Percentiles rank a stretch among this genome's conserved stretches.
phyloP scores from a whole-genome alignment of 1,140 invertebrate genomes.

The Monochamus saltuarius region DNA sequence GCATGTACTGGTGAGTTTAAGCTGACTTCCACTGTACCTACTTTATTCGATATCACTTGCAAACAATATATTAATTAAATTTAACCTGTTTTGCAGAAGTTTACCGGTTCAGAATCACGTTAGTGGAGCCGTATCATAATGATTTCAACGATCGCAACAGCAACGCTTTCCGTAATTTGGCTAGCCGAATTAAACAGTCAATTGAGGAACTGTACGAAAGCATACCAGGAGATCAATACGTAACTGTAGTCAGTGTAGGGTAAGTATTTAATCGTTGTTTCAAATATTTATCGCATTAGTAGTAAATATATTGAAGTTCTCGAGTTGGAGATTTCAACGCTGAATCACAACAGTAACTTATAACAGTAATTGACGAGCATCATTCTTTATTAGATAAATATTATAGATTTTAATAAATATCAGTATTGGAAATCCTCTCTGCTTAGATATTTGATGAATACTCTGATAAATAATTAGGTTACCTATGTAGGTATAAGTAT shows the following conservation, averaged over 20 bases:
- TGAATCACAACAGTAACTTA: neutral
- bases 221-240: constrained; percentile 50
- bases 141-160: constrained; percentile 49
- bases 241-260: constrained; percentile 51
- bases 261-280: constrained; percentile 34
- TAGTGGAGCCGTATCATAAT: constrained; percentile 49
- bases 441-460: no score
- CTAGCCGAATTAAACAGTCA: constrained; percentile 44
- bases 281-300: constrained; percentile 1
- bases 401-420: no score
- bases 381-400: no score
- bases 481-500: no score
- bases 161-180: constrained; percentile 47
- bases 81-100: constrained; percentile 34
- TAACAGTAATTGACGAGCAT: no score
- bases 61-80: neutral
- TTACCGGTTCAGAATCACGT: constrained; percentile 53
- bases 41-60: no score
- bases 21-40: no score
- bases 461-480: no score
- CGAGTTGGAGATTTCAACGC: neutral
- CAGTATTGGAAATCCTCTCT: no score
- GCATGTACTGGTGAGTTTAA: no score
- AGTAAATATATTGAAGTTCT: neutral
- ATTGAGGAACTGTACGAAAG: constrained; percentile 51